Base-by-base conservation (phyloP, 2,888 invertebrate genomes). In the Isotomurus palustris region DNA sequence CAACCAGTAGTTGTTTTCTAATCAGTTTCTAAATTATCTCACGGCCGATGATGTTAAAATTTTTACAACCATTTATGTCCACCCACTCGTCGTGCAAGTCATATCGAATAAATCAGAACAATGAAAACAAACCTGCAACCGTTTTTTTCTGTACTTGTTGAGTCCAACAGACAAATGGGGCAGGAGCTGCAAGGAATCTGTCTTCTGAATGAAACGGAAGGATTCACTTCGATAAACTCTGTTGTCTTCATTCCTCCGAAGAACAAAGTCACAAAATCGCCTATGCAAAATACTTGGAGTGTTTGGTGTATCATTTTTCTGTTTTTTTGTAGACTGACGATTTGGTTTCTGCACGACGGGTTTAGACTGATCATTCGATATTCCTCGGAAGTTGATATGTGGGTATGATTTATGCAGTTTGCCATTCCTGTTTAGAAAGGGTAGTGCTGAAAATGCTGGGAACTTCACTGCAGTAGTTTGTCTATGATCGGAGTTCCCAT, bases 181-280 rank as follows among this genome's bases (percentile, higher is more conserved):
- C 10, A 65, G 50, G 5, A 64, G 52, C 19, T 52, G 56, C 25
- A 65, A 25, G 5, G 66, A 63, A 36, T 60, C 62, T 1, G 70
- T 68, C 50, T 70, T 70, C 44, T 70, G 70, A 57, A 70, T 66
- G 52, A 70, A 70, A 28, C 70, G 57, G 36, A 70, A 70, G 3
- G 70, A 70, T 50, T 70, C 70, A 59, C 70, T 70, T 22, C 67
- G 51, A 52, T 70, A 70, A 2, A 70, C 62, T 21, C 52, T 47
- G 57, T 70, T 70, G 36, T 70, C 70, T 25, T 56, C 58, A 53
- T 66, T 66, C 47, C 66, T 41, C 8, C 66, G 58, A 32, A 66
- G 63, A 21, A 66, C 66, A 58, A 66, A 66, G 49, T 66, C 66
- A 49, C 66, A 61, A 60, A 58, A 58, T 54, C 57, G 60, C 41